Evolutionary conservation across 2,797 vertebrate species (phyloP).

Genomic region (Mastacembelus armatus): DNA sequence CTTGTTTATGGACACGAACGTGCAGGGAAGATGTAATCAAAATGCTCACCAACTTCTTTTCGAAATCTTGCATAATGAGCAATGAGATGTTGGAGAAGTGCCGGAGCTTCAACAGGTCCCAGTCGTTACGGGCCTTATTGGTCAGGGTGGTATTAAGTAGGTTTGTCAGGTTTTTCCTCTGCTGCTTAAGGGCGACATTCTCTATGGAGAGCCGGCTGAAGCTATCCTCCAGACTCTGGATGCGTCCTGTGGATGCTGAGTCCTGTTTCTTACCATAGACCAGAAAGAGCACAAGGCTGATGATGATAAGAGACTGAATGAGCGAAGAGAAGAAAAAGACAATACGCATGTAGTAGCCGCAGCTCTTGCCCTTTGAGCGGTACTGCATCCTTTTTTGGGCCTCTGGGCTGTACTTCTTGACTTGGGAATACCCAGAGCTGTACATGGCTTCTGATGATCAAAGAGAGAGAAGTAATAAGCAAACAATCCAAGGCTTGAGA

Average conservation of each 20-base stretch:
- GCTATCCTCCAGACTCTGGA: constrained; percentile 81
- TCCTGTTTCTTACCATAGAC: constrained; percentile 89
- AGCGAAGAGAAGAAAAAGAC: constrained; percentile 94
- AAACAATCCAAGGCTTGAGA: not conserved
- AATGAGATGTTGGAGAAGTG: constrained; percentile 53
- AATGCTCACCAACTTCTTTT: constrained; percentile 53
- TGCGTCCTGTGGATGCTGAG: constrained; percentile 73
- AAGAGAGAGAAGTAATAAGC: not conserved
- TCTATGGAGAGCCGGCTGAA: constrained; percentile 77
- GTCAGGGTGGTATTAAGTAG: constrained; percentile 83
- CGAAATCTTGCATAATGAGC: not conserved
- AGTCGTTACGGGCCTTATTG: constrained; percentile 66
- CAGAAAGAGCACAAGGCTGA: constrained; percentile 95
- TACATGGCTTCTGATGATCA: constrained; percentile 72
- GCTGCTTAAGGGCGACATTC: constrained; percentile 57
- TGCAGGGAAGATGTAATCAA: not conserved
- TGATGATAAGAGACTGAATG: constrained; percentile 95
- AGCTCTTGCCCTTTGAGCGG: constrained; percentile 81
- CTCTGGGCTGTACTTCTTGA: constrained; percentile 68
- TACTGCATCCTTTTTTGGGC: constrained; percentile 70
- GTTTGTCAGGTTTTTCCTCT: constrained; percentile 81
- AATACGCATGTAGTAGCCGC: constrained; percentile 91
- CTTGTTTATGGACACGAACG: not conserved
- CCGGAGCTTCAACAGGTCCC: constrained; percentile 31
- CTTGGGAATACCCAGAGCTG: constrained; percentile 76